These are phyloP conservation scores for Lota lota DNA, from an alignment of 2,113 vertebrate species.

Conservation along the genomic window DNA sequence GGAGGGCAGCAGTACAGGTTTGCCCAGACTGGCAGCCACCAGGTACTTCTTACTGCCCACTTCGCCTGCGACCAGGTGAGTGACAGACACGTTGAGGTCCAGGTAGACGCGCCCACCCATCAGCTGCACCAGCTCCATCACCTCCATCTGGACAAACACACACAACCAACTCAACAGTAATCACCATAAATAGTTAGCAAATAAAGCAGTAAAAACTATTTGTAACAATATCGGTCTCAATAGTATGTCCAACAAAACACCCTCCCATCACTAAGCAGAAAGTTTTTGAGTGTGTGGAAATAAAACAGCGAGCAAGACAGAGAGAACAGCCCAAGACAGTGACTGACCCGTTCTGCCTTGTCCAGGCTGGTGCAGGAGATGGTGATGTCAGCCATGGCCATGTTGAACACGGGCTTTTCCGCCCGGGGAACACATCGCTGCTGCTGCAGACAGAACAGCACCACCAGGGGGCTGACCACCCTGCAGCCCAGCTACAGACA, in stretches of 20 bases:
- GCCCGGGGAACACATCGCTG: conserved; percentile 90
- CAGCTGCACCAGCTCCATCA: conserved; percentile 88
- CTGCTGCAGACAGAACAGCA: conserved; percentile 87
- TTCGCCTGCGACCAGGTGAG: conserved; percentile 94
- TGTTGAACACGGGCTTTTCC: conserved; percentile 87
- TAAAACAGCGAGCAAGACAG: too few species aligned
- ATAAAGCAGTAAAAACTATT: too few species aligned
- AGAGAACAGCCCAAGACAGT: background rate
- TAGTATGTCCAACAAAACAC: too few species aligned
- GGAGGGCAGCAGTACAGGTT: conserved; percentile 87
- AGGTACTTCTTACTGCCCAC: conserved; percentile 98
- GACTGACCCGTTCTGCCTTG: conserved; percentile 83
- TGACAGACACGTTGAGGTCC: conserved; percentile 89
- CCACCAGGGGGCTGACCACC: conserved; percentile 91
- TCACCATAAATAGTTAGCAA: too few species aligned
- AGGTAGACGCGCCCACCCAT: conserved; percentile 91
- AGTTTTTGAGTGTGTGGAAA: too few species aligned
- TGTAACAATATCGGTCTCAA: too few species aligned
- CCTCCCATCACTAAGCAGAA: too few species aligned
- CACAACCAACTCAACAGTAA: too few species aligned
- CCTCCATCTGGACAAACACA: conserved; percentile 77
- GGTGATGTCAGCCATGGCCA: conserved; percentile 89
- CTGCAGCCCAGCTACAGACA: conserved; percentile 85
- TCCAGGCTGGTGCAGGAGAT: conserved; percentile 93
- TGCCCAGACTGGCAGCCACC: conserved; percentile 90